Percentiles rank a stretch among this genome's conserved stretches.
These are phyloP conservation scores for Popillia japonica DNA, from an alignment of 1,140 invertebrate genomes.

Conservation along the genomic window DNA sequence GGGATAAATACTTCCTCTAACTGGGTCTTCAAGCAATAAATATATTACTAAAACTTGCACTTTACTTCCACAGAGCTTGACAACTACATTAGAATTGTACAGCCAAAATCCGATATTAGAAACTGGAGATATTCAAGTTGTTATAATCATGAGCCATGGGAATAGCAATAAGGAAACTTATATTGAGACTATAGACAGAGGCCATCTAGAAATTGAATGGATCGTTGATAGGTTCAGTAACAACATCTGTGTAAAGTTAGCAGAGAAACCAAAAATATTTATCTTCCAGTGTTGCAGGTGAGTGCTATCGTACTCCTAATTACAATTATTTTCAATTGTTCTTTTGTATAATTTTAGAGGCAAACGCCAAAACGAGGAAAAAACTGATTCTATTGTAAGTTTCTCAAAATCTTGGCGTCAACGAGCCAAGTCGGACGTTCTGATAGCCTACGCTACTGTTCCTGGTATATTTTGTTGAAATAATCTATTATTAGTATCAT, in stretches of 20 bases:
- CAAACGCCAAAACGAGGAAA: too few relatives aligned
- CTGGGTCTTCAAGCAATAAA: too few relatives aligned
- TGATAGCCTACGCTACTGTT: too few relatives aligned
- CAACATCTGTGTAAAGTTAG: background rate
- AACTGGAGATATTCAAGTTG: background rate
- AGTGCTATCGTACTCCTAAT: too few relatives aligned
- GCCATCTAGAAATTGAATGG: background rate
- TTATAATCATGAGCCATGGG: background rate
- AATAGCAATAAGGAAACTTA: slow-evolving; percentile 4
- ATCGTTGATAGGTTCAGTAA: background rate
- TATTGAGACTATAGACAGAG: slow-evolving; percentile 47
- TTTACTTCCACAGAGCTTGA: background rate
- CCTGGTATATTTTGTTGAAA: too few relatives aligned
- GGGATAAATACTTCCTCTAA: too few relatives aligned
- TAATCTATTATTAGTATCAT: too few relatives aligned
- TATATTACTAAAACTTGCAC: background rate
- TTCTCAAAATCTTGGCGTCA: too few relatives aligned
- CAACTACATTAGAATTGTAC: background rate
- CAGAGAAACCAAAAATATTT: background rate
- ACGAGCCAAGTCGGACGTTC: too few relatives aligned
- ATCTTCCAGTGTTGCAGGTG: background rate
- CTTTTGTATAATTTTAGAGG: too few relatives aligned
- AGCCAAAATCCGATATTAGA: background rate
- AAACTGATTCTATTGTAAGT: too few relatives aligned
- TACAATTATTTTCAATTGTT: too few relatives aligned